Percentiles rank a stretch among this genome's conserved stretches.
Evolutionary conservation across 1,140 invertebrate species (phyloP).

Genomic region (Bombus waltoni): DNA sequence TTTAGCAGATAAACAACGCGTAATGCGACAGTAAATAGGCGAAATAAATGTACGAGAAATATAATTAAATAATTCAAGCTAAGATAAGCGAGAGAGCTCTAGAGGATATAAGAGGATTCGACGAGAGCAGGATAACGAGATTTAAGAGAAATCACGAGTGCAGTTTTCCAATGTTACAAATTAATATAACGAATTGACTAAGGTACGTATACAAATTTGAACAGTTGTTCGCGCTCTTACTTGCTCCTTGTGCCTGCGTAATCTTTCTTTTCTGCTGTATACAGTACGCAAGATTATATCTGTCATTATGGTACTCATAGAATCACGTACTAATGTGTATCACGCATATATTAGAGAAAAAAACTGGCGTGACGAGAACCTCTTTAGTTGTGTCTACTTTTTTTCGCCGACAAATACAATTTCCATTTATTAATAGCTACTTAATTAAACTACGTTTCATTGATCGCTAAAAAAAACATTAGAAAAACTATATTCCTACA

Average conservation of each 20-base stretch:
- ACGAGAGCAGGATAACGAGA: background rate
- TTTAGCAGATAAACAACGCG: background rate
- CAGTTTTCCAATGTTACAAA: background rate
- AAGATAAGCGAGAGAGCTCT: too few species aligned
- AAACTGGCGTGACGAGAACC: background rate
- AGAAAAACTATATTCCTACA: background rate
- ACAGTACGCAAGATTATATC: background rate
- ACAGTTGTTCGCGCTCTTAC: background rate
- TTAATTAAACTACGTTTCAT: background rate
- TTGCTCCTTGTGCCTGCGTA: background rate
- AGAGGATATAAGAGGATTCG: background rate
- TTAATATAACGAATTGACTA: background rate
- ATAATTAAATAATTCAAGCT: background rate
- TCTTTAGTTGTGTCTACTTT: background rate
- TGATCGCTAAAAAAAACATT: background rate
- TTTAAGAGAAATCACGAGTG: background rate
- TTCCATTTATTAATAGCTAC: background rate
- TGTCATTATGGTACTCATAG: background rate
- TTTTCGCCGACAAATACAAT: background rate
- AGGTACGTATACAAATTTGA: background rate
- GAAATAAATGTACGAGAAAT: background rate
- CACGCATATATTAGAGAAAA: background rate
- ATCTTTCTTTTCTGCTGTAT: background rate
- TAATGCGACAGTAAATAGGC: background rate
- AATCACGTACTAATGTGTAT: background rate